A percentile compares a stretch with the other conserved stretches of the same genome.
These are phyloP conservation scores for Anabacerthia variegaticeps DNA, from an alignment of 2,797 vertebrate genomes.

Conservation along the genomic window DNA sequence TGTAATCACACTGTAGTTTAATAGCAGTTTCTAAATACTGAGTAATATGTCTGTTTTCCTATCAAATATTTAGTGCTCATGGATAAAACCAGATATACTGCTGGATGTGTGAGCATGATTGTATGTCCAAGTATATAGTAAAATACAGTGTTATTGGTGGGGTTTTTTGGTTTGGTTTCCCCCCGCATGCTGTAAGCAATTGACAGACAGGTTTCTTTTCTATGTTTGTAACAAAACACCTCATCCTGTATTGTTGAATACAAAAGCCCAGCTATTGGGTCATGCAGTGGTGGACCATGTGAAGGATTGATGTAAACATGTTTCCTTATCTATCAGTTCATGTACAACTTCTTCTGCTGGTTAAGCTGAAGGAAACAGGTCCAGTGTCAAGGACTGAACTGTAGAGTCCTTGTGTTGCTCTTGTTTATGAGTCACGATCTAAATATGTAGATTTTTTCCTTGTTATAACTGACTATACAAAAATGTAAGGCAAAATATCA, in stretches of 20 bases:
- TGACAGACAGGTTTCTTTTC: neutral
- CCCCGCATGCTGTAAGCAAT: neutral
- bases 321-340: neutral
- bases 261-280: neutral
- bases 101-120: neutral
- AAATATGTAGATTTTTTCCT: neutral
- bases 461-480: neutral
- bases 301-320: neutral
- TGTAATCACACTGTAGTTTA: neutral
- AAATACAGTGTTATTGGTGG: neutral
- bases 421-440: neutral
- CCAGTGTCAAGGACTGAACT: neutral
- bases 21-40: neutral
- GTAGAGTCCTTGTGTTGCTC: neutral
- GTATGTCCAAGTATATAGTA: neutral
- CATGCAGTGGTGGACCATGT: neutral
- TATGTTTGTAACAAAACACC: neutral
- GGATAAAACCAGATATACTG: neutral
- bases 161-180: accelerated
- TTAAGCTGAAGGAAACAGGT: neutral
- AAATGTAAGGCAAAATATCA: neutral
- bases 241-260: neutral
- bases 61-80: neutral
- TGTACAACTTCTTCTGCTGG: neutral
- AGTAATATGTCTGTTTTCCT: neutral